These are phyloP conservation scores for Laterallus jamaicensis DNA, from an alignment of 2,113 vertebrate genomes.

Conservation along the genomic window DNA sequence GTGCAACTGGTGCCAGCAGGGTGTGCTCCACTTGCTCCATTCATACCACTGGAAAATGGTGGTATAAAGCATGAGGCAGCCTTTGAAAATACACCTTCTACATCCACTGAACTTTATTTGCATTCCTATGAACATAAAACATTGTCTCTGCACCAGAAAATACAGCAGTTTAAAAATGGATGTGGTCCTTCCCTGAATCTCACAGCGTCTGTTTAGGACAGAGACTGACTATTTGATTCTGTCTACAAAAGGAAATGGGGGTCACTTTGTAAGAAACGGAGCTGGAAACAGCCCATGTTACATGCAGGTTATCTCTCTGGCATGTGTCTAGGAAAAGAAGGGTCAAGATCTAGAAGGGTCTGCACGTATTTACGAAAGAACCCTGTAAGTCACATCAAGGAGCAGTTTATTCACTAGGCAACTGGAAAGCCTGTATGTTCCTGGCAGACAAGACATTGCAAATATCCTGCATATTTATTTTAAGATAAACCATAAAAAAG, in stretches of 20 bases:
- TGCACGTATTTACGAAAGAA: neutral
- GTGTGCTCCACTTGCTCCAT: neutral
- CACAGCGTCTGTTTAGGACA: neutral
- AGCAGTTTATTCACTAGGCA: neutral
- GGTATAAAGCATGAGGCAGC: neutral
- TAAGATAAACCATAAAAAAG: neutral
- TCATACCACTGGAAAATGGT: neutral
- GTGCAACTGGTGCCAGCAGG: neutral
- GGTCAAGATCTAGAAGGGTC: no score
- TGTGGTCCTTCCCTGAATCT: neutral
- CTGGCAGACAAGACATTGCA: neutral
- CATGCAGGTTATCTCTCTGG: neutral
- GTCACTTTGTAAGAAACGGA: neutral
- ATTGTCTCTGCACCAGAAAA: neutral
- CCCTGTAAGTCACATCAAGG: neutral
- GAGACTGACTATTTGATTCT: neutral
- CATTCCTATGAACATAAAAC: neutral
- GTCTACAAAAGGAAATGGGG: neutral
- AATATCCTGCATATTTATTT: conserved; percentile 18
- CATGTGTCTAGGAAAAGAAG: neutral
- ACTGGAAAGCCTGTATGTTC: neutral
- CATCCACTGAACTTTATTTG: neutral
- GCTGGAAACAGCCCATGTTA: neutral
- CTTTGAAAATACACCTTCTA: neutral
- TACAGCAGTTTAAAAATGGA: neutral